phyloP scores from a whole-genome alignment of 2,113 vertebrate genomes.

The Ia io region DNA sequence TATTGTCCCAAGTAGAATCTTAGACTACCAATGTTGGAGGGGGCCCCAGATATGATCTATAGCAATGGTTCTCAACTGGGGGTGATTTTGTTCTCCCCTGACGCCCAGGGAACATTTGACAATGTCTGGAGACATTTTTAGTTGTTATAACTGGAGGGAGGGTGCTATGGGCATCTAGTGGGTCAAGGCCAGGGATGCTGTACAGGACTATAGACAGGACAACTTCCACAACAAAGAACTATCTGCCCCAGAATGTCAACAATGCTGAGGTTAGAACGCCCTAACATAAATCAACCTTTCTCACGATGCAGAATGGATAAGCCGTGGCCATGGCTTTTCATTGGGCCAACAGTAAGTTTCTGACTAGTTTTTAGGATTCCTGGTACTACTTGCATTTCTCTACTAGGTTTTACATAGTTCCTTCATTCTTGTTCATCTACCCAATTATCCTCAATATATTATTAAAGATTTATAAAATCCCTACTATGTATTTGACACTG shows the following conservation, averaged over 20 bases:
- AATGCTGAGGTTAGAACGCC: neutral
- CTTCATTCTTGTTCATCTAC: neutral
- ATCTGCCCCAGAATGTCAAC: neutral
- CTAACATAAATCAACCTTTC: too few species aligned
- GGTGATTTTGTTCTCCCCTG: neutral
- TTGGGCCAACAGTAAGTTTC: neutral
- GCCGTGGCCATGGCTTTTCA: neutral
- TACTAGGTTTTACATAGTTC: neutral
- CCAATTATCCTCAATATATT: neutral
- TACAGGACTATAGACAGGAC: neutral
- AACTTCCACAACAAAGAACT: neutral
- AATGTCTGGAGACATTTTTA: neutral
- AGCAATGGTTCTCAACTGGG: neutral
- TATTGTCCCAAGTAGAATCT: neutral
- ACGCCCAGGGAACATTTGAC: neutral
- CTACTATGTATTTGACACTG: neutral
- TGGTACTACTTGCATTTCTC: neutral
- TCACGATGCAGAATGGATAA: neutral
- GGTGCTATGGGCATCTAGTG: too few species aligned
- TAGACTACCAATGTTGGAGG: neutral
- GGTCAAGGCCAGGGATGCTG: accelerated
- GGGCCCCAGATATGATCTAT: neutral
- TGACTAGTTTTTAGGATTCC: neutral
- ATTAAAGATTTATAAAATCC: neutral
- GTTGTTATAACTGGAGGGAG: neutral